These are phyloP conservation scores for Sylvicola cinctus DNA, from an alignment of 2,888 invertebrate species.

Conservation along the genomic window DNA sequence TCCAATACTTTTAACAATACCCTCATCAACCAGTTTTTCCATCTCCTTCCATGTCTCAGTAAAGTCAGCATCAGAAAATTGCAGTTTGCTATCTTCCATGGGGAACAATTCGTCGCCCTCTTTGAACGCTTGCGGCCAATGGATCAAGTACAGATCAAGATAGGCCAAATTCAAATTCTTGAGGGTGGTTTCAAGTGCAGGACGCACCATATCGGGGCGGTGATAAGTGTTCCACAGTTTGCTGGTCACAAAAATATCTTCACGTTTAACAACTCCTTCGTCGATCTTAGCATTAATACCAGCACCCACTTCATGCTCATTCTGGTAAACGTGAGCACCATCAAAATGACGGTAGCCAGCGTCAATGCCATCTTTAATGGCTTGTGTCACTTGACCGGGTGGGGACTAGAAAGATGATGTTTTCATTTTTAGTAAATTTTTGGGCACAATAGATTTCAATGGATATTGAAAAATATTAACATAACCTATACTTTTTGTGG, in stretches of 20 bases:
- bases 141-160: slow-evolving; percentile 73
- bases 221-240: slow-evolving; percentile 87
- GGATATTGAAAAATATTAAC: not conserved
- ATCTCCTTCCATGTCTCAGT: slow-evolving; percentile 54
- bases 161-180: slow-evolving; percentile 52
- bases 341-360: slow-evolving; percentile 54
- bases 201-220: slow-evolving; percentile 50
- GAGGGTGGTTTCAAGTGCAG: slow-evolving; percentile 43
- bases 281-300: slow-evolving; percentile 38
- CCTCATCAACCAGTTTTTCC: slow-evolving; percentile 45
- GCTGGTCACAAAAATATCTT: slow-evolving; percentile 50
- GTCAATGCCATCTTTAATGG: slow-evolving; percentile 49
- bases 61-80: slow-evolving; percentile 45
- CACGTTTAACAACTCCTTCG: slow-evolving; percentile 41
- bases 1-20: slow-evolving; percentile 45
- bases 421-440: not conserved
- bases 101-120: slow-evolving; percentile 46
- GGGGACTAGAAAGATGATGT: slow-evolving; percentile 31
- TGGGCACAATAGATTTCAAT: not conserved
- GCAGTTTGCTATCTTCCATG: slow-evolving; percentile 33
- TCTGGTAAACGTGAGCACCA: slow-evolving; percentile 39
- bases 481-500: no score
- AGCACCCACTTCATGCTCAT: slow-evolving; percentile 45
- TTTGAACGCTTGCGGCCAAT: slow-evolving; percentile 78
- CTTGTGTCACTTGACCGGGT: slow-evolving; percentile 38